phyloP scores from a whole-genome alignment of 1,140 invertebrate genomes.

The Leucophenga varia region DNA sequence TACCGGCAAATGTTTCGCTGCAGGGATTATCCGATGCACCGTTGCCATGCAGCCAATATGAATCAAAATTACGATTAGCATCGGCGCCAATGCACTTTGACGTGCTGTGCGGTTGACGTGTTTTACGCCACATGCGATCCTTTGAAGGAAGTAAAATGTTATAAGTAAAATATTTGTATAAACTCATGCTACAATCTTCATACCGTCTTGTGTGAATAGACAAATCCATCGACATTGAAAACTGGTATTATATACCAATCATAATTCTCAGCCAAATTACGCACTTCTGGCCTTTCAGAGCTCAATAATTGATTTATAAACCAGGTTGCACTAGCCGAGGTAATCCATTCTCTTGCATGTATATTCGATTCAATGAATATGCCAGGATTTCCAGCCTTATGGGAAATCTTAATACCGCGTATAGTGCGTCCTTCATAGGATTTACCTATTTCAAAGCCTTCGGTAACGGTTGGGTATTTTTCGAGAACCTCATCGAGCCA shows the following conservation, averaged over 20 bases:
- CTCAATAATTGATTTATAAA: conserved; percentile 60
- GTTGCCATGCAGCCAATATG: conserved; percentile 61
- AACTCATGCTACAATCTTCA: too few species aligned
- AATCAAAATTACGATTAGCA: conserved; percentile 71
- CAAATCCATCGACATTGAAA: conserved; percentile 74
- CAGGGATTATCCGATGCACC: conserved; percentile 58
- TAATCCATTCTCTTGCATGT: conserved; percentile 62
- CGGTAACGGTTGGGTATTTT: conserved; percentile 38
- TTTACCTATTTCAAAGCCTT: conserved; percentile 41
- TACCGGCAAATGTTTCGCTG: conserved; percentile 69
- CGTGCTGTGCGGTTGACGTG: conserved; percentile 46
- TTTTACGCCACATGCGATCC: conserved; percentile 62
- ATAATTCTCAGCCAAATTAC: conserved; percentile 55
- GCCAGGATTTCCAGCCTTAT: conserved; percentile 58
- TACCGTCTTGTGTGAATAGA: conserved; percentile 61
- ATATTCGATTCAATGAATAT: conserved; percentile 63
- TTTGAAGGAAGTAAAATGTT: conserved; percentile 17
- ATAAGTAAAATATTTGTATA: too few species aligned
- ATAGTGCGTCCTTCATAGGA: conserved; percentile 67
- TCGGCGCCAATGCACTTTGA: conserved; percentile 65
- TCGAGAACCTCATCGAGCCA: conserved; percentile 56
- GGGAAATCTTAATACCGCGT: conserved; percentile 63
- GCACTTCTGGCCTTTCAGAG: conserved; percentile 38
- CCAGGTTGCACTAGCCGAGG: conserved; percentile 61
- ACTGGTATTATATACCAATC: conserved; percentile 72